Evolutionary conservation across 2,888 invertebrate species (phyloP), one percentile per base, ranked within the genome.

Genomic region (Dascillus cervinus): DNA sequence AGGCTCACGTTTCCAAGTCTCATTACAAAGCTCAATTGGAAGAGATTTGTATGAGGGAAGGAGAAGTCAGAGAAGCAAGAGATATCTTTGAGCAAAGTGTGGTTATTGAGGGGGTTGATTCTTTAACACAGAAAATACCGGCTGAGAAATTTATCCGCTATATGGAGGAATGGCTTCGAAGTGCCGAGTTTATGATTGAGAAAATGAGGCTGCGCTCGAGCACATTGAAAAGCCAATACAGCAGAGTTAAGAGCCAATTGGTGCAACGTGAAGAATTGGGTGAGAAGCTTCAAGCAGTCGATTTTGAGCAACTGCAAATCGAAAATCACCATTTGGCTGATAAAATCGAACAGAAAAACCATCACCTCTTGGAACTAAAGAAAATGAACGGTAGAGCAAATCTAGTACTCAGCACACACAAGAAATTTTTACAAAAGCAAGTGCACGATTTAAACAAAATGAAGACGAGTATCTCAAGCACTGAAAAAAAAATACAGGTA

Each of bases 291-390:
- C 64, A 72, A 28, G 69, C 73, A 0, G 72, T 78, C 0, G 80
- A 80, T 52, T 79, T 79, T 42, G 73, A 79, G 14, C 73, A 77
- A 48, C 47, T 79, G 2, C 65, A 67, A 43, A 79, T 80, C 14
- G 75, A 77, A 45, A 79, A 78, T 46, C 47, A 66, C 2, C 69
- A 72, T 47, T 68, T 69, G 29, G 27, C 62, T 5, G 57, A 62
- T 32, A 53, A 65, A 3, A 75, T 79, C 23, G 75, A 76, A 1
- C 64, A 69, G 17, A 77, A 76, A 45, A 58, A 69, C 21, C 49
- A 52, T 5, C 70, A 73, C 41, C 44, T 78, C 3, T 56, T 61
- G 0, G 72, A 75, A 26, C 44, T 77, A 34, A 79, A 79, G 44
- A 71, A 65, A 49, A 68, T 73, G 60, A 71, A 73, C 0, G 77